A percentile compares a stretch with the other conserved stretches of the same genome.
Conservation (phyloP, 2,888 invertebrate species). For the Leptinotarsa peninsularis region DNA sequence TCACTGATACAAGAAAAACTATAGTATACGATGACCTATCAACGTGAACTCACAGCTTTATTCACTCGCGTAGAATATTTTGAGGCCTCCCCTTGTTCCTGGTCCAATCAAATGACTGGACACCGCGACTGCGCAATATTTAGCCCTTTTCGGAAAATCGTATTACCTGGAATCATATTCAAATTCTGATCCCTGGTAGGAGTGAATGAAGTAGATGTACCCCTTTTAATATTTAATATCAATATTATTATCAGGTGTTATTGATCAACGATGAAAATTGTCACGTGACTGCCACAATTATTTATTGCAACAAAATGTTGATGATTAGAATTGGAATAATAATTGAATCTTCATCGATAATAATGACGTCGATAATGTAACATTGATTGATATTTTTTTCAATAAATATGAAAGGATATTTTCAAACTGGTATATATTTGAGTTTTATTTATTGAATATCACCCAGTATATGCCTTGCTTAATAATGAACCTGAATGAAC, state of each 20-base stretch:
- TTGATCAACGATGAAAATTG: conserved; percentile 51
- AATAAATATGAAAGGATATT: too few relatives aligned
- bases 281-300: conserved; percentile 44
- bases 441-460: too few relatives aligned
- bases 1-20: conserved; percentile 5
- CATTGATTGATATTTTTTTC: not conserved
- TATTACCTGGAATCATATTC: conserved; percentile 51
- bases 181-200: conserved; percentile 46
- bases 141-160: conserved; percentile 48
- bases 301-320: conserved; percentile 42
- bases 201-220: conserved; percentile 59
- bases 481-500: too few relatives aligned
- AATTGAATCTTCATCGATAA: conserved; percentile 16
- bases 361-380: conserved; percentile 15
- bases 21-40: conserved; percentile 31
- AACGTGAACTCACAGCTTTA: conserved; percentile 53
- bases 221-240: conserved; percentile 51
- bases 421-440: too few relatives aligned
- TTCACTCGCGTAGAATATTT: conserved; percentile 53
- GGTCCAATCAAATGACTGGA: conserved; percentile 53
- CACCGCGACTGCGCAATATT: conserved; percentile 53
- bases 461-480: too few relatives aligned
- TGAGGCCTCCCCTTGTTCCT: conserved; percentile 53
- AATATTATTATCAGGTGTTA: conserved; percentile 54
- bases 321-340: conserved; percentile 22